Evolutionary conservation across 2,888 invertebrate genomes (phyloP), one percentile per base, ranked within the genome.

Genomic region (Endomychus coccineus): DNA sequence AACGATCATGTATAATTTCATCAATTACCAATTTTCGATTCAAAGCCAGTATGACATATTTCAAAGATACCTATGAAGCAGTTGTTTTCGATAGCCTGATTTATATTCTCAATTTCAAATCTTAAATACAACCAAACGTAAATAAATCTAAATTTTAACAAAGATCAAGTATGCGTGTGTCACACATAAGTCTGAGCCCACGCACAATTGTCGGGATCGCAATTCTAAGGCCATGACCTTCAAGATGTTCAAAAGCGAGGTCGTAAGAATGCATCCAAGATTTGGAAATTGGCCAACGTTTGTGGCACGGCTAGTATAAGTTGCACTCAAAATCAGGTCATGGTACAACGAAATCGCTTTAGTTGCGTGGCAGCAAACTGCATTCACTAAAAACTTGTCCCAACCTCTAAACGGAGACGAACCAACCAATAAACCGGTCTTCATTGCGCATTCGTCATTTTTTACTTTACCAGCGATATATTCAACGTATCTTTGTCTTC

Each of bases 331-430:
- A 64, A 64, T 61, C 62, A 60, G 64, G 63, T 64, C 64, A 64
- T 63, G 62, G 59, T 61, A 63, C 61, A 61, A 62, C 62, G 59
- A 61, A 64, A 63, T 60, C 62, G 61, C 58, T 61, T 62, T 61
- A 14, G 57, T 59, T 61, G 58, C 60, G 60, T 58, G 52, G 58
- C 59, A 56, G 61, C 55, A 56, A 55, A 56, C 56, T 58, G 58
- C 58, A 58, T 58, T 59, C 57, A 58, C 59, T 59, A 60, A 62
- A 63, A 62, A 62, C 61, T 62, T 57, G 60, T 58, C 61, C 56
- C 58, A 62, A 61, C 58, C 56, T 61, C 54, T 56, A 58, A 61
- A 61, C 56, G 54, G 54, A 53, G 54, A 56, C 57, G 53, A 51
- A 31, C 31, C 23, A 30, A 16, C 36, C 36, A 29, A 36, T 30